Evolutionary conservation across 2,888 invertebrate genomes (phyloP), one percentile per base, ranked within the genome.

Genomic region (Leucophora obtusa): DNA sequence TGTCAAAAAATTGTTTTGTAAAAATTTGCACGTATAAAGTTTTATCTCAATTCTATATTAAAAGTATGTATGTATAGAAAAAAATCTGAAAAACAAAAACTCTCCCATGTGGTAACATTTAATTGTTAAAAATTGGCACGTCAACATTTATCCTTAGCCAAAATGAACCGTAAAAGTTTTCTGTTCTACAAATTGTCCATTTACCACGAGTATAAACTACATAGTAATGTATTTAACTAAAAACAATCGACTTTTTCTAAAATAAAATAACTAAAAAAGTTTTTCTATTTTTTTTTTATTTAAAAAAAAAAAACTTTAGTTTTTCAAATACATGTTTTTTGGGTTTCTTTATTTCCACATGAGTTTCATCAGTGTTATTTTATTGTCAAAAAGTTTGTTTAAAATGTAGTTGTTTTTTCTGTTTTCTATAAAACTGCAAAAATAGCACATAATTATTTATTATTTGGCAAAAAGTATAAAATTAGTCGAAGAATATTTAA

Each of bases 101-200:
- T 63, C 62, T 70, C 60, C 56, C 77, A 71, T 76, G 73, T 79
- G 77, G 76, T 60, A 72, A 78, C 83, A 83, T 86, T 87, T 87
- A 87, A 87, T 87, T 87, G 87, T 83, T 85, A 84, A 83, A 86
- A 86, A 86, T 87, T 87, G 81, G 85, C 87, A 86, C 86, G 87
- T 87, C 87, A 87, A 82, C 82, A 72, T 66, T 85, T 86, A 85
- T 84, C 81, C 81, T 84, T 50, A 63, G 66, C 82, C 63, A 79
- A 81, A 77, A 51, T 69, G 50, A 66, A 77, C 47, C 59, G 38
- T 47, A 53, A 77, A 75, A 71, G 35, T 68, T 63, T 58, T 66
- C 33, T 15, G 7, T 15, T n/a, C 10, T 9, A 28, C 14, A 35
- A 33, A 51, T 38, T 73, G 56, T 17, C 50, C 7, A 38, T 15